Percentiles rank a stretch among this genome's conserved stretches.
Evolutionary conservation across 2,113 vertebrate species (phyloP).

Genomic region (Mobula birostris): DNA sequence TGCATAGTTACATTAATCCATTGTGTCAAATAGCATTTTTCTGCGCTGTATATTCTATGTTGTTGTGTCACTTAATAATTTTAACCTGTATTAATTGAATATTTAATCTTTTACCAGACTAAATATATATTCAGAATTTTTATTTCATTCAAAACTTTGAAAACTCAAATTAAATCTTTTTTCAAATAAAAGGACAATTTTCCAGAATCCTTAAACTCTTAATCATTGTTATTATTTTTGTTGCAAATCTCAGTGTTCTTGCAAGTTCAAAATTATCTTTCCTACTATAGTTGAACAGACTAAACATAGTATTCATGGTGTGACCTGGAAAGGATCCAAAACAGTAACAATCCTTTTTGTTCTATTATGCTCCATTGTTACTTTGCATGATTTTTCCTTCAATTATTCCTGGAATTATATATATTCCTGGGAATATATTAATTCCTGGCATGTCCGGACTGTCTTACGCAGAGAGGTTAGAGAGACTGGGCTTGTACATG

Average conservation of each 20-base stretch:
- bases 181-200: neutral
- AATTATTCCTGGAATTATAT: neutral
- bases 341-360: neutral
- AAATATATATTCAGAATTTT: neutral
- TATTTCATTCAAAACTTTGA: neutral
- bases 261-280: neutral
- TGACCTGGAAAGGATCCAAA: neutral
- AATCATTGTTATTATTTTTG: neutral
- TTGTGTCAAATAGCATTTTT: neutral
- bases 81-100: neutral
- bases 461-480: too few relatives aligned
- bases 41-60: neutral
- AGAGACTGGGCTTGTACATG: too few relatives aligned
- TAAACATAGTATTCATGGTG: neutral
- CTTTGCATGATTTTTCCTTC: neutral
- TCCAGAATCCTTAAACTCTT: neutral
- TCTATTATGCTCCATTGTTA: neutral
- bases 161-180: neutral
- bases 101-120: neutral
- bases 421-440: too few relatives aligned
- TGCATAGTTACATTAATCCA: neutral
- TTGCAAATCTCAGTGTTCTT: neutral
- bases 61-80: neutral
- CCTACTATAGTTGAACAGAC: neutral
- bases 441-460: too few relatives aligned